phyloP scores from a whole-genome alignment of 2,797 vertebrate species.

The Acrossocheilus wenchowensis region DNA sequence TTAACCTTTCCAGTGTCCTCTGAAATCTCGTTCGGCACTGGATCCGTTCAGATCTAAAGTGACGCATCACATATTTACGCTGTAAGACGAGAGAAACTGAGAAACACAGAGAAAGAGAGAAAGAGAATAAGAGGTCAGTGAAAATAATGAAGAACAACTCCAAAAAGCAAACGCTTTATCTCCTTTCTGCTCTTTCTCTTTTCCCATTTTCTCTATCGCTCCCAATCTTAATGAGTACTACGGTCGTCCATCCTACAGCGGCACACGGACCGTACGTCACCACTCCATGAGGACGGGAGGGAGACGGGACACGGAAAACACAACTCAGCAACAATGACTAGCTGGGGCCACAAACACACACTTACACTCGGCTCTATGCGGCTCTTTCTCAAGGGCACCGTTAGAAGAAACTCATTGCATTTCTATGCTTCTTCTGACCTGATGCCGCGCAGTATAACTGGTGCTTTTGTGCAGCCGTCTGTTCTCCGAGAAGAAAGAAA shows the following conservation, averaged over 20 bases:
- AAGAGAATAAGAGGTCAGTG: constrained; percentile 52
- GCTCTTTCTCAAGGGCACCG: constrained; percentile 40
- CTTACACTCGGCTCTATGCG: background rate
- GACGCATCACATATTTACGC: constrained; percentile 26
- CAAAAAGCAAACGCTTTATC: constrained; percentile 79
- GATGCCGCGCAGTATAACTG: constrained; percentile 2
- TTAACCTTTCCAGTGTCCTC: constrained; percentile 31
- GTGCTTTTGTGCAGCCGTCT: constrained; percentile 16
- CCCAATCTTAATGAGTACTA: constrained; percentile 83
- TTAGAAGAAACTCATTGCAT: constrained; percentile 8
- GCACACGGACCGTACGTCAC: constrained; percentile 74
- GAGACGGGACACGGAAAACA: constrained; percentile 66
- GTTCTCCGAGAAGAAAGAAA: constrained; percentile 23
- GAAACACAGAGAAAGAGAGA: constrained; percentile 38
- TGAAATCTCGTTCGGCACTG: constrained; percentile 4
- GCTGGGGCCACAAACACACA: constrained; percentile 34
- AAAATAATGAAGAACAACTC: constrained; percentile 84
- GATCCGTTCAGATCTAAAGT: background rate
- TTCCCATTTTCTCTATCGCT: constrained; percentile 80
- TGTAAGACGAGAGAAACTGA: constrained; percentile 26
- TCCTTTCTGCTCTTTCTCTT: constrained; percentile 66
- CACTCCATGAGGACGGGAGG: constrained; percentile 63
- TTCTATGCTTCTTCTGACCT: background rate
- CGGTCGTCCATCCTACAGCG: constrained; percentile 74
- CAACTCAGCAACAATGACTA: constrained; percentile 32